Percentiles rank a stretch among this genome's conserved stretches.
Evolutionary conservation across 2,888 invertebrate genomes (phyloP).

Genomic region (Brachypalpus laphriformis): DNA sequence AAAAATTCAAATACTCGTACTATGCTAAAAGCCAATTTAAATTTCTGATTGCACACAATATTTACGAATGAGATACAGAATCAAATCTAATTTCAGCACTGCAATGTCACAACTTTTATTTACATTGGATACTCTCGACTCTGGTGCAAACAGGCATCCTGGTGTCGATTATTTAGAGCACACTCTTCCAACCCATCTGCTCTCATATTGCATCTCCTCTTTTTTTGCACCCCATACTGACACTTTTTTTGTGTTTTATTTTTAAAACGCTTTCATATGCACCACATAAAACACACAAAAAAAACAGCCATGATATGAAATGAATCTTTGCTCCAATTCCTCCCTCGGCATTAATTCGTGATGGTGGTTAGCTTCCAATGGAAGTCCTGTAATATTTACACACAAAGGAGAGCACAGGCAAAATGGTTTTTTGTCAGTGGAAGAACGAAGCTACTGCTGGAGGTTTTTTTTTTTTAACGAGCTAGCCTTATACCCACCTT

Average conservation of each 20-base stretch:
- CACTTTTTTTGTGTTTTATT: neutral
- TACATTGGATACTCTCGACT: neutral
- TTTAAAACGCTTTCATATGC: neutral
- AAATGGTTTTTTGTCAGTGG: neutral
- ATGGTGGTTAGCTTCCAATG: neutral
- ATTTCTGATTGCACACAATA: slow-evolving; percentile 1
- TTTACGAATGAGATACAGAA: slow-evolving; percentile 10
- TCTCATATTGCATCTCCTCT: neutral
- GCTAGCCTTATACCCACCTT: neutral
- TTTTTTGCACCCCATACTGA: neutral
- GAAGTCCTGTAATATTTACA: neutral
- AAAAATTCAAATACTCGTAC: neutral
- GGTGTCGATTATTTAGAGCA: neutral
- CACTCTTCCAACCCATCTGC: neutral
- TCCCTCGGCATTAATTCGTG: neutral
- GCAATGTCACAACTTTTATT: slow-evolving; percentile 6
- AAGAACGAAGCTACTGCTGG: neutral
- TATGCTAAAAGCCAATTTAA: slow-evolving; percentile 16
- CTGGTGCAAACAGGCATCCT: neutral
- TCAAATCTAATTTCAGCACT: slow-evolving; percentile 6
- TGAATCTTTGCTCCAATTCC: slow-evolving; percentile 23
- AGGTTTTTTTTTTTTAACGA: neutral
- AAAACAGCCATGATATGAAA: neutral
- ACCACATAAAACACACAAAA: neutral
- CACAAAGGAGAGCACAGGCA: neutral